Evolutionary conservation across 1,140 invertebrate species (phyloP), one percentile per base, ranked within the genome.

Genomic region (Rhysida immarginata): DNA sequence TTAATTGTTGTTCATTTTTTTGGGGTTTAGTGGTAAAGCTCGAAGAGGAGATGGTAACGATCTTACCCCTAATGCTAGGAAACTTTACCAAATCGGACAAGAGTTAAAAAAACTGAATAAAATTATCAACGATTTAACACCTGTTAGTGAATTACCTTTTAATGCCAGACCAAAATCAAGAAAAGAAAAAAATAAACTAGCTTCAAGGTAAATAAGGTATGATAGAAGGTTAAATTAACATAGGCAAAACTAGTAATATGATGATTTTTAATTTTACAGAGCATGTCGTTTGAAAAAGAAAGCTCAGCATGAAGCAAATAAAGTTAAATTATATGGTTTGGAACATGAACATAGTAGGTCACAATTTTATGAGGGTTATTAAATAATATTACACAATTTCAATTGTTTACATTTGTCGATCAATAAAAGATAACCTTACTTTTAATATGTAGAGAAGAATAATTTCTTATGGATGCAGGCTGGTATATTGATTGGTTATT

Each of bases 141-240:
- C 92, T 16, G 87, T 93, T 2, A 89, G 85, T 63, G 92, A 96
- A 68, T 73, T 96, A 62, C 91, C 93, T 21, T 87, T 89, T 63
- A 87, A 84, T 64, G 81, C 57, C 1, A 75, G 91, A 59, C 86
- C 87, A 2, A 93, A 91, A 69, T 91, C 90, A 5, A 79, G 92
- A 23, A 96, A 96, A 70, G 93, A 98, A 70, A 98, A 97, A 67
- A 98, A 98, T 69, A 97, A 98, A 74, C 73, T 96, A 24, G 93
- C 94, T 3, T 96, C 93, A 0, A 82, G 78, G 77, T 79, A 68
- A 59, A 59, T 55, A 51, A 46, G 8, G 23, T 23, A 20, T 46
- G 23, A 3, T n/a, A n/a, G n/a, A n/a, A n/a, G n/a, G n/a, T n/a
- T n/a, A n/a, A n/a, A n/a, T n/a, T n/a, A n/a, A n/a, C n/a, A n/a